These are phyloP conservation scores for Geococcyx californianus DNA, from an alignment of 2,113 vertebrate species.

Conservation along the genomic window DNA sequence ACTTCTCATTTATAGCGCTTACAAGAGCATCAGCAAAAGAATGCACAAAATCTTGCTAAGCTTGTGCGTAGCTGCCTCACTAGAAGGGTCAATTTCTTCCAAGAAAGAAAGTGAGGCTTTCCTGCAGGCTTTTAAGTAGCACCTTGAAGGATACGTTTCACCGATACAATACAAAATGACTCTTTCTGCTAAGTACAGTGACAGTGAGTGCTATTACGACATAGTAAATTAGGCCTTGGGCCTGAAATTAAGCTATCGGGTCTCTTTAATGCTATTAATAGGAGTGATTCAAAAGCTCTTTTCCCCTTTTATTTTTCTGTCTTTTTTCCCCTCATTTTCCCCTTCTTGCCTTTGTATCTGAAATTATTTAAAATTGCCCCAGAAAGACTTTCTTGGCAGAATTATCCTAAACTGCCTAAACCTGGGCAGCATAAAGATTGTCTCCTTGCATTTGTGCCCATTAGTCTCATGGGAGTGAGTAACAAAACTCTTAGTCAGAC, in stretches of 20 bases:
- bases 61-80: background rate
- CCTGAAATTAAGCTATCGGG: background rate
- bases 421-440: background rate
- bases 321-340: background rate
- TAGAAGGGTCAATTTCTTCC: background rate
- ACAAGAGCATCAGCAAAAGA: background rate
- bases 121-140: background rate
- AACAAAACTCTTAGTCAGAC: background rate
- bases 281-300: background rate
- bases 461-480: background rate
- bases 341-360: background rate
- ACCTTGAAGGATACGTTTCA: background rate
- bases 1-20: background rate
- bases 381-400: background rate
- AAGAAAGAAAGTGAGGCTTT: background rate
- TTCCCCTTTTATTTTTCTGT: background rate
- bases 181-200: background rate
- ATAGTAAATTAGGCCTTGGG: background rate
- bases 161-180: background rate
- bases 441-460: background rate
- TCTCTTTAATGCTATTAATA: background rate
- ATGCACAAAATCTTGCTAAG: background rate
- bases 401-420: background rate
- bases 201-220: background rate
- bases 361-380: background rate